phyloP scores from a whole-genome alignment of 2,113 vertebrate species.

The Xiphophorus hellerii region DNA sequence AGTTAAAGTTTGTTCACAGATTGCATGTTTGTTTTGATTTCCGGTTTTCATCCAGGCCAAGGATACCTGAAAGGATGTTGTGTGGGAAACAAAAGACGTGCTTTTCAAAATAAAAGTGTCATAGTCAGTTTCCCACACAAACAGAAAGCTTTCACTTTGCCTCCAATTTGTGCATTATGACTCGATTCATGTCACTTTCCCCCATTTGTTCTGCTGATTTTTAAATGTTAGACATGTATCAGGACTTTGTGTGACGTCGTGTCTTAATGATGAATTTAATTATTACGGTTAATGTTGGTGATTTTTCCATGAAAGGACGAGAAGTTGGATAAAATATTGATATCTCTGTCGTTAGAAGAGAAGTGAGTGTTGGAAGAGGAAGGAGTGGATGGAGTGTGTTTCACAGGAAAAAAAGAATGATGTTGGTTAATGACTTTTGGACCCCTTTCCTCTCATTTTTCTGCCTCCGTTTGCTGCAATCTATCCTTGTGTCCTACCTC shows the following conservation, averaged over 20 bases:
- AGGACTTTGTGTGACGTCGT: background rate
- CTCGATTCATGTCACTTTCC: conserved; percentile 34
- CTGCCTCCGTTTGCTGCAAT: conserved; percentile 29
- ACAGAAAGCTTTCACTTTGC: background rate
- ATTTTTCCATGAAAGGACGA: background rate
- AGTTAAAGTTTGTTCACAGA: too few relatives aligned
- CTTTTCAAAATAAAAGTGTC: background rate
- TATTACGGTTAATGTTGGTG: background rate
- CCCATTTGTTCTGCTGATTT: background rate
- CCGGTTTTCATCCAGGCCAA: too few relatives aligned
- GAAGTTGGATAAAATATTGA: conserved; percentile 17
- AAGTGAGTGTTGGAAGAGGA: conserved; percentile 20
- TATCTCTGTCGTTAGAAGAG: conserved; percentile 19
- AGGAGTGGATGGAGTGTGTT: conserved; percentile 40
- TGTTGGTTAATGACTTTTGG: conserved; percentile 44
- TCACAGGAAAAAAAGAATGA: conserved; percentile 23
- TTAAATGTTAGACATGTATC: background rate
- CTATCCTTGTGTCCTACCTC: conserved; percentile 40
- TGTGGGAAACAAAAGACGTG: background rate
- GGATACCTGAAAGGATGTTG: too few relatives aligned
- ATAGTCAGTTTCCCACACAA: background rate
- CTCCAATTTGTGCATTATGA: conserved; percentile 10
- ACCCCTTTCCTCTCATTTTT: conserved; percentile 23
- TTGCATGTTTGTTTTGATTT: too few relatives aligned
- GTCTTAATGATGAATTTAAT: background rate